These are phyloP conservation scores for Erinaceus europaeus DNA, from an alignment of 2,113 vertebrate genomes.

Conservation along the genomic window DNA sequence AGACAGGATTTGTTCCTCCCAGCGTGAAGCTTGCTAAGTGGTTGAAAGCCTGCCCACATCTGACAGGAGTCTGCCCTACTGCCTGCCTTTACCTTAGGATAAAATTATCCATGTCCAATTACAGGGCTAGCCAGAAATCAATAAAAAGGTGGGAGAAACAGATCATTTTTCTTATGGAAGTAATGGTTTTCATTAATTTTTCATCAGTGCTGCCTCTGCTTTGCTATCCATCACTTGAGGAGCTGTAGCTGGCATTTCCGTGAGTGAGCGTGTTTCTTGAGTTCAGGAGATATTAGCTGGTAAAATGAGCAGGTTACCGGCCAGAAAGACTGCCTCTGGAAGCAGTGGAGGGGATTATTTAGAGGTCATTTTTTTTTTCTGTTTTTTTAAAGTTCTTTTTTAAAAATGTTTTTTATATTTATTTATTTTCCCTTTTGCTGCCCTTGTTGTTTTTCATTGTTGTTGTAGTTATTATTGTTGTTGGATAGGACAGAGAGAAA, in stretches of 20 bases:
- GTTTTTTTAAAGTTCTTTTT: no score
- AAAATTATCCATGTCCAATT: conserved; percentile 83
- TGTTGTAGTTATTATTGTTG: no score
- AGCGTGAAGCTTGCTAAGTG: conserved; percentile 64
- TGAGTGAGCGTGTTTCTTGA: conserved; percentile 65
- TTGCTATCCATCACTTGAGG: conserved; percentile 78
- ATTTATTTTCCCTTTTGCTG: no score
- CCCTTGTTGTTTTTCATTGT: no score
- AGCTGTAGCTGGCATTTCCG: conserved; percentile 74
- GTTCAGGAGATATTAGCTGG: conserved; percentile 73
- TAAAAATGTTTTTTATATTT: no score
- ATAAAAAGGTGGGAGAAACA: conserved; percentile 80
- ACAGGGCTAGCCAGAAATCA: conserved; percentile 81
- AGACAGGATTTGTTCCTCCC: conserved; percentile 20
- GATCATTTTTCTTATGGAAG: conserved; percentile 85
- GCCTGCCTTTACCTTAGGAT: conserved; percentile 78
- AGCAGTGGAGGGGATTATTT: neutral
- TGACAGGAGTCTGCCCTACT: conserved; percentile 55
- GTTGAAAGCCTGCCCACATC: conserved; percentile 66
- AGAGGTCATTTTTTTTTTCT: neutral
- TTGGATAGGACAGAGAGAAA: no score
- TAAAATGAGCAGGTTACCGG: conserved; percentile 69
- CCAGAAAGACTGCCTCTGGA: neutral
- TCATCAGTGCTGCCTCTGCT: conserved; percentile 79
- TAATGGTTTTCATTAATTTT: conserved; percentile 85